Conservation (phyloP, 2,113 vertebrate genomes). For the Podarcis muralis region DNA sequence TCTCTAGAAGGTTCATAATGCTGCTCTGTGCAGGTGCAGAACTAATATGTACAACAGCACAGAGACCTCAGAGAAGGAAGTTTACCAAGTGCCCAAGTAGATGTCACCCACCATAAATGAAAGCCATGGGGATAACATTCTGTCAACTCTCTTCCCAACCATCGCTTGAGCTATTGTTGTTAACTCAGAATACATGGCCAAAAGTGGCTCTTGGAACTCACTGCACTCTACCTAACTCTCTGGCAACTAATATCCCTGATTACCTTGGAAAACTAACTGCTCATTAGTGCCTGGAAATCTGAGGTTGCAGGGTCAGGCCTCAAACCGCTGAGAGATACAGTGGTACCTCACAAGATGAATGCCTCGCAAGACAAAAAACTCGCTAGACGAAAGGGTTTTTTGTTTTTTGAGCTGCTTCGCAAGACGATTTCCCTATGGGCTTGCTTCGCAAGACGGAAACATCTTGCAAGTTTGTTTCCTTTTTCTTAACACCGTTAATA, state of each 20-base stretch:
- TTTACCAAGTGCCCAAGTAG: background rate
- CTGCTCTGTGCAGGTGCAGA: background rate
- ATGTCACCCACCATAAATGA: background rate
- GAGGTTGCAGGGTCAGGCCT: slow-evolving; percentile 74
- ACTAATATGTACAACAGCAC: background rate
- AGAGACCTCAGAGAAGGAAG: background rate
- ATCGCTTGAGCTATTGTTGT: slow-evolving; percentile 45
- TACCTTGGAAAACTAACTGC: slow-evolving; percentile 78
- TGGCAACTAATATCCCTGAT: slow-evolving; percentile 78
- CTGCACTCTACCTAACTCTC: slow-evolving; percentile 56
- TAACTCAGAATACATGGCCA: background rate
- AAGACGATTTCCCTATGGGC: too few species aligned
- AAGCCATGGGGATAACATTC: fast-evolving
- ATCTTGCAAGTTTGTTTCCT: too few species aligned
- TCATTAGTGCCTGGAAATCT: slow-evolving; percentile 75
- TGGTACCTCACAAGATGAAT: too few species aligned
- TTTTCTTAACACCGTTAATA: too few species aligned
- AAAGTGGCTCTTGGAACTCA: slow-evolving; percentile 46
- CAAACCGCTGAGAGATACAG: slow-evolving; percentile 79
- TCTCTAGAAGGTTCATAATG: background rate
- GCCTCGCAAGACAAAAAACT: too few species aligned
- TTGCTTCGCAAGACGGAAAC: too few species aligned
- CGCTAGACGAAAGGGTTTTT: too few species aligned
- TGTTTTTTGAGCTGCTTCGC: too few species aligned
- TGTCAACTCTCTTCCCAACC: slow-evolving; percentile 6